Evolutionary conservation across 2,888 invertebrate genomes (phyloP), one percentile per base, ranked within the genome.

Genomic region (Podotricha telesiphe): DNA sequence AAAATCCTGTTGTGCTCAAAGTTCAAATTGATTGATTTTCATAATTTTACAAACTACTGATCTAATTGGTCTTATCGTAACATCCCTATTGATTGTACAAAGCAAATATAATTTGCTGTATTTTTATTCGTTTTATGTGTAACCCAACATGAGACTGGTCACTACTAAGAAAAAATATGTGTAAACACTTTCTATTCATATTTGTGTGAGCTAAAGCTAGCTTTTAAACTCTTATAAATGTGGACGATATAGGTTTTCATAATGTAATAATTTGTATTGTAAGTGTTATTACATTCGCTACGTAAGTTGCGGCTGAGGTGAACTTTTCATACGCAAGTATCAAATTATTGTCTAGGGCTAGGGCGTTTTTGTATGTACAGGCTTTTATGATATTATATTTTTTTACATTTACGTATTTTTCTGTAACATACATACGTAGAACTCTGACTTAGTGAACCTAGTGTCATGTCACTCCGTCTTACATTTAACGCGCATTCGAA

Each of bases 111-210:
- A 53, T 53, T 28, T n/a, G 3, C 53, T 53, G 22, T 3, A n/a
- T 28, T n/a, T n/a, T n/a, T 53, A 28, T 53, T 42, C 28, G n/a
- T n/a, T 53, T 22, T 28, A n/a, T 51, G 22, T 28, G 8, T 53
- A 28, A 11, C 42, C 13, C 15, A 51, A 15, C 0, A 13, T 20
- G 22, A 51, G 22, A 22, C 22, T 22, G 2, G 11, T 42, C 13
- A 42, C 22, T 8, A 15, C n/a, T 15, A 51, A 20, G 28, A 22
- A 50, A 17, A 50, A 48, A 19, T 8, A 19, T 17, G 17, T 48
- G 6, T 51, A 51, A 22, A 22, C 11, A 22, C 51, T 51, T 51
- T 51, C 51, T 51, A 51, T 22, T 51, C 51, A 22, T 19, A 50
- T 50, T 50, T 22, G 50, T 20, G 20, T 0, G 22, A 13, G 7